Evolutionary conservation across 2,888 invertebrate genomes (phyloP).

Genomic region (Thalpophila matura): DNA sequence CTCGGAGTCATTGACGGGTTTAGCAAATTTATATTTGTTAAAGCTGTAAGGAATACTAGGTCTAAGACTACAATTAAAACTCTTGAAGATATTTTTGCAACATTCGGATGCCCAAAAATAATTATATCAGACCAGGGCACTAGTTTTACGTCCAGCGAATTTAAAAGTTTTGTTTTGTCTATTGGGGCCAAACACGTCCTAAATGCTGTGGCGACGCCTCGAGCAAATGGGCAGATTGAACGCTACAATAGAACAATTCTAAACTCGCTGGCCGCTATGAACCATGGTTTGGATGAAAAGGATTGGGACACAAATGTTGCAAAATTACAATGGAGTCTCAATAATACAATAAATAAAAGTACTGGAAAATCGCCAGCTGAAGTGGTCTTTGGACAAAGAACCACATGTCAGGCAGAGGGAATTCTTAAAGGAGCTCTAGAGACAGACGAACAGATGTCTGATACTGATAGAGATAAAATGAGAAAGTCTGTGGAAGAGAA

Average conservation of each 20-base stretch:
- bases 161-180: neutral
- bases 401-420: neutral
- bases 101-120: neutral
- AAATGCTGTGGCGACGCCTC: conserved; percentile 10
- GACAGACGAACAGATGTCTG: neutral
- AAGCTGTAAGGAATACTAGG: conserved; percentile 4
- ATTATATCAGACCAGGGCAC: conserved; percentile 9
- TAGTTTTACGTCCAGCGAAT: conserved; percentile 3
- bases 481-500: neutral
- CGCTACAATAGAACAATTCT: conserved; percentile 21
- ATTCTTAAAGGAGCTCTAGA: neutral
- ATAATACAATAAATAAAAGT: conserved; percentile 3
- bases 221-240: conserved; percentile 18
- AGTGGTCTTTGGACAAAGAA: conserved; percentile 5
- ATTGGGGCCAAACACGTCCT: conserved; percentile 2
- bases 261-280: neutral
- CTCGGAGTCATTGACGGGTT: conserved; percentile 11
- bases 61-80: neutral
- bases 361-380: conserved; percentile 2
- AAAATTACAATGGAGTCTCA: conserved; percentile 5
- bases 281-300: neutral
- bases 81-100: conserved; percentile 1
- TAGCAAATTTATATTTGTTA: conserved; percentile 6
- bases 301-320: conserved; percentile 3
- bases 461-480: neutral